Base-by-base conservation (phyloP, 2,888 invertebrate species). In the Andrena hattorfiana region DNA sequence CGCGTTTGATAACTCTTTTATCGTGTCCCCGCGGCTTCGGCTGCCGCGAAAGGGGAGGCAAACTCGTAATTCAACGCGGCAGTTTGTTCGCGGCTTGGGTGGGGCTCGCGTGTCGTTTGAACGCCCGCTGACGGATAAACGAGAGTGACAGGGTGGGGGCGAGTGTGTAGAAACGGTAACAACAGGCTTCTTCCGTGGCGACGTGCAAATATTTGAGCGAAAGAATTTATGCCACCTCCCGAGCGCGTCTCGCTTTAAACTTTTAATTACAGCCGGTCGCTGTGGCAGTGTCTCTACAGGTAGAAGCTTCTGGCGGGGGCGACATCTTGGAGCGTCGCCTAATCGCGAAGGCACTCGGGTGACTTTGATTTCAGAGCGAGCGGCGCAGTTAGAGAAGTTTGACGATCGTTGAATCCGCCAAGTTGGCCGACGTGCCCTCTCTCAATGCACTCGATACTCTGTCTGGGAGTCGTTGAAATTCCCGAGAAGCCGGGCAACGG, bases 201-300 rank as follows among this genome's bases (percentile, higher is more conserved):
- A 62, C 67, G 67, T 64, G 80, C 84, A 90, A 90, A 90, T 89
- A 89, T 89, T 89, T 89, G 85, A 84, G 72, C 30, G 72, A 74
- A 28, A 35, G 49, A 77, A 77, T 77, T 82, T 80, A 64, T 56
- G 6, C 56, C 59, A 51, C 1, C 56, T 54, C 8, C 20, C 3
- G 20, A 23, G 20, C 26, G 56, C 35, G 73, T 16, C 66, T 66
- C 78, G 73, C 81, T 89, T 88, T 85, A 66, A 86, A 86, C 84
- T 72, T 87, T 87, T 89, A 89, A 89, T 89, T 89, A 86, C 84
- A 77, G 56, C 62, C 67, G 67, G 72, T 67, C 78, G 51, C 23
- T 51, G 73, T 66, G 74, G n/a, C n/a, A 77, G 76, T 76, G 64
- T 63, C 67, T 56, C 68, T 56, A 68, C 70, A 81, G 16, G 54